A percentile compares a stretch with the other conserved stretches of the same genome.
phyloP scores from a whole-genome alignment of 2,797 vertebrate genomes.

The Myripristis murdjan region DNA sequence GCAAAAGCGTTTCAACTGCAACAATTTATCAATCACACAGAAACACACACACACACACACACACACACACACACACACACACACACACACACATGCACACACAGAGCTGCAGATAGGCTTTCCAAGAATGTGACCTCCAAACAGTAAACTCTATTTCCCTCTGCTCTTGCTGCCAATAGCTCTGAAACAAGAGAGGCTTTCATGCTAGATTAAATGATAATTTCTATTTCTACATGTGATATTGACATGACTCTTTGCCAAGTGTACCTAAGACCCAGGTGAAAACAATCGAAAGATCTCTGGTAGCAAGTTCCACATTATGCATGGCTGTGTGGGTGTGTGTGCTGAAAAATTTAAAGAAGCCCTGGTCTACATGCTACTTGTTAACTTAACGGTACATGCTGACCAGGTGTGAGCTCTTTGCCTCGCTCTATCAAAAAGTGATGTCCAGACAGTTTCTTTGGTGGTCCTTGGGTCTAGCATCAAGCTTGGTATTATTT shows the following conservation, averaged over 20 bases:
- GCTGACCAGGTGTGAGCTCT: too few relatives aligned
- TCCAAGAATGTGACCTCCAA: constrained; percentile 49
- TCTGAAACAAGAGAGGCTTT: constrained; percentile 54
- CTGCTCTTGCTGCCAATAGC: constrained; percentile 41
- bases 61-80: too few relatives aligned
- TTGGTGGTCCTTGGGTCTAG: too few relatives aligned
- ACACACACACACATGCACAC: too few relatives aligned
- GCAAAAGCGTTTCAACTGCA: background rate
- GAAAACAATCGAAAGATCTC: constrained; percentile 19
- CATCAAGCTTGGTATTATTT: too few relatives aligned
- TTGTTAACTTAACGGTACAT: too few relatives aligned
- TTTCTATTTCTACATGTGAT: constrained; percentile 55
- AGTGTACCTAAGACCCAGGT: constrained; percentile 24
- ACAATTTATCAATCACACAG: background rate
- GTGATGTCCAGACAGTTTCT: too few relatives aligned
- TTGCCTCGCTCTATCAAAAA: too few relatives aligned
- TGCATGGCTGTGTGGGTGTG: background rate
- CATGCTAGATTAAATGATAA: constrained; percentile 56
- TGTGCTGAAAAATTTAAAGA: constrained; percentile 7
- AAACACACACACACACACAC: background rate
- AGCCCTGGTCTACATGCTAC: too few relatives aligned
- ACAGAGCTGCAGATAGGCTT: constrained; percentile 34
- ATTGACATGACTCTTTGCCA: constrained; percentile 39
- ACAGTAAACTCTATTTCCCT: constrained; percentile 42
- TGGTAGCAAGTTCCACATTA: background rate